These are phyloP conservation scores for Serripes groenlandicus DNA, from an alignment of 2,888 invertebrate species.

Conservation along the genomic window DNA sequence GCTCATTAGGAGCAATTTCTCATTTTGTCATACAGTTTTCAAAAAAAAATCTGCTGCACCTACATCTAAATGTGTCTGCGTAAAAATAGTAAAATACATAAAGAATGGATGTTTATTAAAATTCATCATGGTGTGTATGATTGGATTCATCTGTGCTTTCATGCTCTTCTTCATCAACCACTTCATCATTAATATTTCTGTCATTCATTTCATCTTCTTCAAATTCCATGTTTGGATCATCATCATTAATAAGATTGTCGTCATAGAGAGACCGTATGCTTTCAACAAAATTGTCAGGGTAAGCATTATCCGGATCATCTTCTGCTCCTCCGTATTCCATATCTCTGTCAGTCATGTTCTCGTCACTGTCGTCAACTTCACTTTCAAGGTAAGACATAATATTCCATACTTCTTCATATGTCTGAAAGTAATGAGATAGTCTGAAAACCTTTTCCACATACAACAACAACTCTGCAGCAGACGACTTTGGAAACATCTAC, in stretches of 20 bases:
- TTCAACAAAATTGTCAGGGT: too few relatives aligned
- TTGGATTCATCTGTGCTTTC: not conserved
- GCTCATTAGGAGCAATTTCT: not conserved
- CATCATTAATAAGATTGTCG: too few relatives aligned
- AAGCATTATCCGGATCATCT: too few relatives aligned
- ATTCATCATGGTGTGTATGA: not conserved
- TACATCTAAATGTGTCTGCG: not conserved
- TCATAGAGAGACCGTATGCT: too few relatives aligned
- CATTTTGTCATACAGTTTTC: not conserved
- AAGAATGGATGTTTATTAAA: not conserved
- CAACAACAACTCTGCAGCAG: not conserved
- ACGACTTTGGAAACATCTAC: not conserved
- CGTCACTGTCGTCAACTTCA: not conserved
- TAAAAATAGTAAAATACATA: too few relatives aligned
- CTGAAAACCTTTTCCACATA: not conserved
- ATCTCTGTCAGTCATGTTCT: not conserved
- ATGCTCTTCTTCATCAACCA: not conserved
- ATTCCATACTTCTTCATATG: slow-evolving; percentile 10
- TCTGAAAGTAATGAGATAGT: not conserved
- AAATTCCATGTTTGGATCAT: not conserved
- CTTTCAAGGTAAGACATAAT: slow-evolving; percentile 7
- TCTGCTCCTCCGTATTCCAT: not conserved
- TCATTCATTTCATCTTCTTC: not conserved
- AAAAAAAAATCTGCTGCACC: not conserved
- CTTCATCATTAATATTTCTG: not conserved